These are phyloP conservation scores for Otus sunia DNA, from an alignment of 2,113 vertebrate genomes.

Conservation along the genomic window DNA sequence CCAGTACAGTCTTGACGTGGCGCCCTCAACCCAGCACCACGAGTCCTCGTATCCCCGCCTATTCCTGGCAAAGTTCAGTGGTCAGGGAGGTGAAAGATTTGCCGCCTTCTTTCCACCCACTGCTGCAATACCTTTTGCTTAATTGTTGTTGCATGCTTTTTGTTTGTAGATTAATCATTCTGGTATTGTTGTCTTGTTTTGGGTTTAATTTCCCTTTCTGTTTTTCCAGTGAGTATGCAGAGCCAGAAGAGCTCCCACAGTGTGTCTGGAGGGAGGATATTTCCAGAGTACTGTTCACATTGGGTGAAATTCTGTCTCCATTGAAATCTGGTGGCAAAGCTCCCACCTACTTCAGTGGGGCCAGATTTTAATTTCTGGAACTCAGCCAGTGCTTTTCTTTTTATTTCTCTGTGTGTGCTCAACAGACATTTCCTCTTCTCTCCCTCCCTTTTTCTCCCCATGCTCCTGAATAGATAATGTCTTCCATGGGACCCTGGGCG, in stretches of 20 bases:
- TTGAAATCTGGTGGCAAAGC: slow-evolving; percentile 14
- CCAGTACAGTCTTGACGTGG: neutral
- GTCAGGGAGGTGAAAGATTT: neutral
- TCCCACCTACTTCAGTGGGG: neutral
- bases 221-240: neutral
- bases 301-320: neutral
- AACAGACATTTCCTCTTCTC: neutral
- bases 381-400: neutral
- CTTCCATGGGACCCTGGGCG: neutral
- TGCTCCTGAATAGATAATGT: neutral
- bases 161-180: neutral
- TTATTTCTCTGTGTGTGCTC: neutral
- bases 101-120: neutral
- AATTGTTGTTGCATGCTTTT: neutral
- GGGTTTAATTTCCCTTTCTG: slow-evolving; percentile 23
- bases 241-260: slow-evolving; percentile 33
- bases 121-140: neutral
- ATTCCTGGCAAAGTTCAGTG: neutral
- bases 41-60: neutral
- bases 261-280: slow-evolving; percentile 5
- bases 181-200: slow-evolving; percentile 28
- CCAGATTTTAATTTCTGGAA: slow-evolving; percentile 24
- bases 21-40: neutral
- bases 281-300: slow-evolving; percentile 6
- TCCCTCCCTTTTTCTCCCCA: neutral